Evolutionary conservation across 1,140 invertebrate genomes (phyloP).

Genomic region (Drosophila suzukii): DNA sequence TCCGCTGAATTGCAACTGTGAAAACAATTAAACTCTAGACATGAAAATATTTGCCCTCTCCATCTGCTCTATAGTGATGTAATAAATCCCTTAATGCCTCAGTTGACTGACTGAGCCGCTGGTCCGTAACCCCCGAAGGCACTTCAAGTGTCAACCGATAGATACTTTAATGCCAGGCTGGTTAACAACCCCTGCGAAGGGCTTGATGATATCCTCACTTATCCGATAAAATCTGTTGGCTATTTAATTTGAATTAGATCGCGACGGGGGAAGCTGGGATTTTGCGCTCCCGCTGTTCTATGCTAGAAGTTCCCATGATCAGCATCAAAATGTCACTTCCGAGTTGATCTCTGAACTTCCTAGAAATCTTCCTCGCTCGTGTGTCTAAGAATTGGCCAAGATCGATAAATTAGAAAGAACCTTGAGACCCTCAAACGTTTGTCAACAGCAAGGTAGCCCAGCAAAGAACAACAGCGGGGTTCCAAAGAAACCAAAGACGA

Average conservation of each 20-base stretch:
- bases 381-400: constrained; percentile 14
- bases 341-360: constrained; percentile 53
- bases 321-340: constrained; percentile 58
- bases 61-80: constrained; percentile 55
- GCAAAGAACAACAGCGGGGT: constrained; percentile 51
- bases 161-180: constrained; percentile 32
- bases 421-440: constrained; percentile 46
- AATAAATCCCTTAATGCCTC: constrained; percentile 71
- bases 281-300: constrained; percentile 16
- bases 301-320: constrained; percentile 56
- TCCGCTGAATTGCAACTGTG: constrained; percentile 69
- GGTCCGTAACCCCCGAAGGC: constrained; percentile 24
- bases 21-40: constrained; percentile 77
- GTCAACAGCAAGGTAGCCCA: constrained; percentile 49
- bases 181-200: constrained; percentile 21
- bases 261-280: neutral
- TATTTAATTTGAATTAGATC: constrained; percentile 62
- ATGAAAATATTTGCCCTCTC: constrained; percentile 70
- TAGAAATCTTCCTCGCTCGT: constrained; percentile 50
- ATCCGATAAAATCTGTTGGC: constrained; percentile 61
- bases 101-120: constrained; percentile 42
- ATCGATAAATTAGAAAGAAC: constrained; percentile 48
- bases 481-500: constrained; percentile 53
- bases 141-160: constrained; percentile 63
- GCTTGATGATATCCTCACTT: constrained; percentile 51